Evolutionary conservation across 2,113 vertebrate genomes (phyloP), one percentile per base, ranked within the genome.

Genomic region (Rhinopomastus cyanomelas): DNA sequence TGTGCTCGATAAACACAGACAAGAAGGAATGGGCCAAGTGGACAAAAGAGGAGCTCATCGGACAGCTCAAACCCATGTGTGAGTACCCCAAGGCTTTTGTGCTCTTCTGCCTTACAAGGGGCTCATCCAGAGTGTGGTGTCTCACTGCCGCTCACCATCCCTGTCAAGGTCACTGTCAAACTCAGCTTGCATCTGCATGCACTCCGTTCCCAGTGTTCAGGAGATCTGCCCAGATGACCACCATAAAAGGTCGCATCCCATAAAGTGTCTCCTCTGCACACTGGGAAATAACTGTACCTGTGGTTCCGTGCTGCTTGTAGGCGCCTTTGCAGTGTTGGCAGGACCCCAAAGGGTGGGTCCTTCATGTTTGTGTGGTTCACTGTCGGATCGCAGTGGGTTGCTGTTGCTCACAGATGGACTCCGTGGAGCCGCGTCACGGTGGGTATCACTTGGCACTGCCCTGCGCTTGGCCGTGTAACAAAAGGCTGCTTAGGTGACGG

Each of bases 11-110:
- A 97, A 99, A 99, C 96, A 99, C 99, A 4, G 99, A 99, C 98
- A 99, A 99, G 97, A 99, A 99, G 92, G 99, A 99, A 92, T 99
- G 99, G 99, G 99, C 99, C 6, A 99, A 99, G 93, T 99, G 99
- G 99, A 99, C 99, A 3, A 99, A 99, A 94, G 99, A 99, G 94
- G 99, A 99, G 64, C 98, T 99, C 77, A 99, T 99, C 20, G 99
- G 99, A 82, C 99, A 99, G 97, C 98, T 99, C 82, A 99, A 99
- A 86, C 99, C 99, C 7, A 99, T 99, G 99, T 99, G 99, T 99
- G 97, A 99, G 99, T 99, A 96, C 62, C 59, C 46, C 65, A 15
- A 75, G 65, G 36, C 51, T 21, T 5, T 68, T 62, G 37, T 65
- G 21, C 66, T 77, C 25, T 66, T 81, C 71, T 25, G 23, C 78